Percentiles rank a stretch among this genome's conserved stretches.
Evolutionary conservation across 2,797 vertebrate species (phyloP).

Genomic region (Sebastes minor): DNA sequence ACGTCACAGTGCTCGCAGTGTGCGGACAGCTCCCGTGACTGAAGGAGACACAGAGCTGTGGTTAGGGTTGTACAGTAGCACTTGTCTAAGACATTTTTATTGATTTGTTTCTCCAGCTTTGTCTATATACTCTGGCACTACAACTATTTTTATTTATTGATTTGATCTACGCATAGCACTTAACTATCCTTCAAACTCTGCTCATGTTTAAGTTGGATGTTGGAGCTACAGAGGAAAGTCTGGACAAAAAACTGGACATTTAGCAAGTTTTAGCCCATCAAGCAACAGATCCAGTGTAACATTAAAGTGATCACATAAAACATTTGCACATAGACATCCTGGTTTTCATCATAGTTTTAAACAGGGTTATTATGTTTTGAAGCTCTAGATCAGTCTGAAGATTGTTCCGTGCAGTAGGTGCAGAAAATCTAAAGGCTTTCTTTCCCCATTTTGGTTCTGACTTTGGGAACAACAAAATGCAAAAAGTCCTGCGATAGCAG

Average conservation of each 20-base stretch:
- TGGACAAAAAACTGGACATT: background rate
- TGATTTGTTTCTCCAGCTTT: background rate
- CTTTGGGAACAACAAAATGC: too few species aligned
- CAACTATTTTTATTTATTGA: background rate
- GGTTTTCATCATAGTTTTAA: too few species aligned
- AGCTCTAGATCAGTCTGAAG: too few species aligned
- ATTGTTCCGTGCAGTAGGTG: too few species aligned
- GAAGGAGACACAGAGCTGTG: conserved; percentile 1
- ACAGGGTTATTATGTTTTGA: too few species aligned
- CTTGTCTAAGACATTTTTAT: background rate
- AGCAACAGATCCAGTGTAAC: too few species aligned
- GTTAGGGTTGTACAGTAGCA: background rate
- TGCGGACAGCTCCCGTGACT: conserved; percentile 58
- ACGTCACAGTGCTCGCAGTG: conserved; percentile 88
- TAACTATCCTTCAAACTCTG: background rate
- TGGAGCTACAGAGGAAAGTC: too few species aligned
- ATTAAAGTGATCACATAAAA: too few species aligned
- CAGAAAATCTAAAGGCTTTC: too few species aligned
- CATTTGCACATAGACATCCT: too few species aligned
- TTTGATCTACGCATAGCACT: background rate
- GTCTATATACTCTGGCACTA: background rate
- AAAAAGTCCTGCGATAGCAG: background rate
- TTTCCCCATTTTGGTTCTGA: too few species aligned
- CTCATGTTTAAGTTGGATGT: background rate
- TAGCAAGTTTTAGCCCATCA: background rate